phyloP scores from a whole-genome alignment of 2,113 vertebrate species.

The Haplochromis burtoni region DNA sequence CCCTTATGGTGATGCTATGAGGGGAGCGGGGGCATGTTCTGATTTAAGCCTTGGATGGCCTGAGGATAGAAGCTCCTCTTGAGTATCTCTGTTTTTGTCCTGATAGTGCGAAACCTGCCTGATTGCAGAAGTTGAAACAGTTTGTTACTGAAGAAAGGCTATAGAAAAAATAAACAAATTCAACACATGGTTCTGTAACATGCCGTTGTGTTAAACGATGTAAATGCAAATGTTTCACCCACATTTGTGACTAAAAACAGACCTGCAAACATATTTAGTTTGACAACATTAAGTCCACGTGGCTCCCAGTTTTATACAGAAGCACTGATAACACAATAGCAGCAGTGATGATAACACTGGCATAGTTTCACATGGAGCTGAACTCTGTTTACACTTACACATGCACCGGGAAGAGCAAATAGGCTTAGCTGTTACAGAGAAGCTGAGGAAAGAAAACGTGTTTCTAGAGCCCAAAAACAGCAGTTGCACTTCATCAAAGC shows the following conservation, averaged over 20 bases:
- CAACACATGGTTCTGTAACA: neutral
- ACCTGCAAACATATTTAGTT: neutral
- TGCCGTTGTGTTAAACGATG: neutral
- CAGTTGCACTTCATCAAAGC: neutral
- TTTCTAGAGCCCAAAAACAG: neutral
- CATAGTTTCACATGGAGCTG: neutral
- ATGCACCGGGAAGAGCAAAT: neutral
- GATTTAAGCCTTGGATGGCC: neutral
- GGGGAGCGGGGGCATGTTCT: neutral
- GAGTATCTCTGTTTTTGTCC: neutral
- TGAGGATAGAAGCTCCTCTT: neutral
- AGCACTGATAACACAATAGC: neutral
- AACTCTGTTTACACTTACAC: neutral
- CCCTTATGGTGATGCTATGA: neutral
- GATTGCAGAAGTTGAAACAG: neutral
- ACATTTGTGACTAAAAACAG: neutral
- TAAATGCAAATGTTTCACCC: neutral
- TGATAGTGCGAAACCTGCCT: neutral
- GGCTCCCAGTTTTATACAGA: neutral
- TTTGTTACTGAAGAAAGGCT: neutral
- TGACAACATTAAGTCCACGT: neutral
- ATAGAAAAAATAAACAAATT: neutral
- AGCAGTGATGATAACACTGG: neutral
- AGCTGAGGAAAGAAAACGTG: accelerated
- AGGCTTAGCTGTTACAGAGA: neutral